These are phyloP conservation scores for Ia io DNA, from an alignment of 2,113 vertebrate species.

Conservation along the genomic window DNA sequence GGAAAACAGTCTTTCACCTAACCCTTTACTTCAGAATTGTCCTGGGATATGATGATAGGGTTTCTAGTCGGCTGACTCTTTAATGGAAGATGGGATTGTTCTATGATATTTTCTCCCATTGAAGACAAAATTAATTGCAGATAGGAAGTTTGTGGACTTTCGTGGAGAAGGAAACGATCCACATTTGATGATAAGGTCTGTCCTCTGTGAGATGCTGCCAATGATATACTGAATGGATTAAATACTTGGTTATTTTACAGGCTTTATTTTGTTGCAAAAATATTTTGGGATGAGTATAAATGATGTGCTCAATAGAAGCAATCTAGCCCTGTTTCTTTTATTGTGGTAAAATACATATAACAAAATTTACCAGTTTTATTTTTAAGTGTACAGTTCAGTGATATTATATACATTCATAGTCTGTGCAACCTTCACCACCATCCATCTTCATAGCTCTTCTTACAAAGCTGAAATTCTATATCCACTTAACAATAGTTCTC, in stretches of 20 bases:
- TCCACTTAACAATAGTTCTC: neutral
- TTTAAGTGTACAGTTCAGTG: neutral
- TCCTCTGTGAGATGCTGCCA: neutral
- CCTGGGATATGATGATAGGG: neutral
- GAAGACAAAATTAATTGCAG: neutral
- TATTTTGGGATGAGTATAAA: neutral
- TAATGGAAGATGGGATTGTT: neutral
- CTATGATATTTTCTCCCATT: neutral
- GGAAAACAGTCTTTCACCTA: neutral
- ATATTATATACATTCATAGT: neutral
- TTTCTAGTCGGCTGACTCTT: neutral
- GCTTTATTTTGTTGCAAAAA: neutral
- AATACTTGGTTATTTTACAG: neutral
- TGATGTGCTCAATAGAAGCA: neutral
- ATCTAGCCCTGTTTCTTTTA: neutral
- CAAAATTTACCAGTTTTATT: neutral
- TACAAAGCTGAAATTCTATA: neutral
- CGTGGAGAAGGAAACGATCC: neutral
- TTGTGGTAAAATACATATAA: neutral
- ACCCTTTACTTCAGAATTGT: neutral
- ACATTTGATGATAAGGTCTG: neutral
- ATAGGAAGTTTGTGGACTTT: neutral
- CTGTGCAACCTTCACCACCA: neutral
- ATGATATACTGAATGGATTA: neutral
- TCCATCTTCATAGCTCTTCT: neutral